Percentiles rank a stretch among this genome's conserved stretches.
Evolutionary conservation across 2,888 invertebrate species (phyloP).

Genomic region (Drosophila borealis): DNA sequence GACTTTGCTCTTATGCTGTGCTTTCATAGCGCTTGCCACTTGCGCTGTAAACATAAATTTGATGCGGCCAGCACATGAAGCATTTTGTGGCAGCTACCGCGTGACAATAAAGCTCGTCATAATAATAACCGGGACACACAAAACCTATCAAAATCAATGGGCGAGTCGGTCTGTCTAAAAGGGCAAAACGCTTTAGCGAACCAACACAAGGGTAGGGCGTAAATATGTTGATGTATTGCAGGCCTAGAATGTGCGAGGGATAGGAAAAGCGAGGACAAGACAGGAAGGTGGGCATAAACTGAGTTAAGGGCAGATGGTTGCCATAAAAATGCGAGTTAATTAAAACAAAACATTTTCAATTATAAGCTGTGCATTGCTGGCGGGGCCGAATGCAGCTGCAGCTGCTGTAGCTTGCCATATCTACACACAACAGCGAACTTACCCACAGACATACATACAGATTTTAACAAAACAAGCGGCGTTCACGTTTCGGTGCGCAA

Average conservation of each 20-base stretch:
- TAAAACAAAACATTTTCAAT: slow-evolving; percentile 83
- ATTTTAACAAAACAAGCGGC: slow-evolving; percentile 46
- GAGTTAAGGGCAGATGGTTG: slow-evolving; percentile 27
- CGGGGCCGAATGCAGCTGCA: slow-evolving; percentile 20
- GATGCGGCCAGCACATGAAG: slow-evolving; percentile 58
- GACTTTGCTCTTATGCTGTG: slow-evolving; percentile 38
- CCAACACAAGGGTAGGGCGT: background rate
- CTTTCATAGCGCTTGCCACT: slow-evolving; percentile 71
- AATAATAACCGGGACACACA: slow-evolving; percentile 54
- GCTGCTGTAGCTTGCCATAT: slow-evolving; percentile 29
- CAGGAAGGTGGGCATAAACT: background rate
- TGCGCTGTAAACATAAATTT: slow-evolving; percentile 77
- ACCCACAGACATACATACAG: background rate
- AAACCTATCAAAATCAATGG: slow-evolving; percentile 64
- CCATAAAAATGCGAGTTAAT: slow-evolving; percentile 75
- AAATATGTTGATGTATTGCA: slow-evolving; percentile 7
- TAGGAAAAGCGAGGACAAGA: background rate
- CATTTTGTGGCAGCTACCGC: slow-evolving; percentile 57
- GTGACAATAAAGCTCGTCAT: slow-evolving; percentile 78
- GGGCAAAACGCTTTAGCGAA: slow-evolving; percentile 20
- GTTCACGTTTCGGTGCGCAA: slow-evolving; percentile 57
- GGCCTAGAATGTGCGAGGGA: slow-evolving; percentile 4
- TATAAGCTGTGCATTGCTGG: slow-evolving; percentile 48
- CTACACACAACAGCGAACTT: slow-evolving; percentile 27
- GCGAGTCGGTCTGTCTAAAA: slow-evolving; percentile 18